Base-by-base conservation (phyloP, 2,797 vertebrate genomes). In the Notoglanidium macrostoma region DNA sequence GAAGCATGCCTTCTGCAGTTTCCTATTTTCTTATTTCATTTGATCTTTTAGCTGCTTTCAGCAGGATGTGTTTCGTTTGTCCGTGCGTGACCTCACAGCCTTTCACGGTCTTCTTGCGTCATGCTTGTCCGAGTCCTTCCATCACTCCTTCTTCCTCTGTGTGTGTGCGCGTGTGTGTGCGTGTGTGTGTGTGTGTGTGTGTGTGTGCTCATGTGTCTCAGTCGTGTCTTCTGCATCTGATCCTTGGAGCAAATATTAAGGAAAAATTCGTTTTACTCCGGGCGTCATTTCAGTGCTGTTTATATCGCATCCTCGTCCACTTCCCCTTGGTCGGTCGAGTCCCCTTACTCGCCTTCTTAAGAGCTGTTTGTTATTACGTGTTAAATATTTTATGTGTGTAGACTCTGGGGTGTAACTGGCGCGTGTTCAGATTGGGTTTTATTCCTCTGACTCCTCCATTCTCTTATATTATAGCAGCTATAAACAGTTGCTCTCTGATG, bases 1-100 rank as follows among this genome's bases (percentile, higher is more conserved):
- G 29, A 78, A 85, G 29, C 29, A 0, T 17, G 78, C n/a, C 44
- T 81, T 26, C 46, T 63, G 3, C 5, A 2, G 17, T 70, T 46
- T 44, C 88, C 92, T 88, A 91, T 80, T 73, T 90, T 92, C 89
- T 51, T 70, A n/a, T 29, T 90, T 79, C 55, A 44, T 49, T 59
- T 26, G 54, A 35, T 44, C 14, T 63, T n/a, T 63, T 4, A 63
- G 57, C 57, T 61, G 78, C 78, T 81, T 63, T 46, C n/a, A 63
- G 57, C 57, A 63, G 78, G 40, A 63, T 11, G 5, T 55, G 26
- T 81, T 63, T 44, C 1, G 14, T 63, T 83, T 83, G 29, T 54
- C 7, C 3, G 23, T 81, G 61, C 59, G 44, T 82, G 80, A 49
- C 61, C 57, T 82, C 80, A 82, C 59, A 81, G 40, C 26, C 63